Conservation (phyloP, 2,888 invertebrate genomes). For the Lochmaea capreae region DNA sequence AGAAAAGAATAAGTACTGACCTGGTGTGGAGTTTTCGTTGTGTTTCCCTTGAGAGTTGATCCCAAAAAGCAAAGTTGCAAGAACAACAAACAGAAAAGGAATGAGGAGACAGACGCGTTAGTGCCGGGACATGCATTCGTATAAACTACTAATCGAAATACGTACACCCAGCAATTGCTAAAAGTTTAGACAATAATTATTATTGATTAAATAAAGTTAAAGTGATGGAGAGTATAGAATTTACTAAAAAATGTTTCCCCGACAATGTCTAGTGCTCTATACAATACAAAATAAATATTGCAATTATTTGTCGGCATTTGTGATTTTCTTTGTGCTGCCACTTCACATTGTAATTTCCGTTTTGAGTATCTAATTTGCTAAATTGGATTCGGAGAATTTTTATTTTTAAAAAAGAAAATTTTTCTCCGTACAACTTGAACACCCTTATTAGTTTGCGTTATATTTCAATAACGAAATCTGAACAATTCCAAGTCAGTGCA, state of each 20-base stretch:
- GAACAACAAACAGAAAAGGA: constrained; percentile 25
- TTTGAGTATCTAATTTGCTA: neutral
- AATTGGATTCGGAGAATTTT: neutral
- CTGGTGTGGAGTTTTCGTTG: constrained; percentile 3
- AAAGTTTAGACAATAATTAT: neutral
- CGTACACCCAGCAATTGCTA: neutral
- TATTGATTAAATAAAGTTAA: neutral
- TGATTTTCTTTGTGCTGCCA: neutral
- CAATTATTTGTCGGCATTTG: neutral
- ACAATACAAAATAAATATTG: neutral
- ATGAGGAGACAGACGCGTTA: constrained; percentile 15
- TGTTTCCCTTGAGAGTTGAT: constrained; percentile 12
- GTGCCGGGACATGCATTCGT: constrained; percentile 13
- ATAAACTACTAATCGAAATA: constrained; percentile 11
- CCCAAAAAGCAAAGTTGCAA: constrained; percentile 26
- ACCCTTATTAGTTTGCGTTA: neutral
- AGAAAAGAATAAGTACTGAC: neutral
- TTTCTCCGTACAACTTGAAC: neutral
- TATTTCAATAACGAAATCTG: neutral
- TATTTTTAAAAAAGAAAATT: neutral
- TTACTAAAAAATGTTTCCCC: neutral
- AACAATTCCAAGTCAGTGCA: neutral
- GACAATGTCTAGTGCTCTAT: neutral
- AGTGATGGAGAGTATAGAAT: too few species aligned
- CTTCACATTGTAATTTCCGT: neutral